A percentile compares a stretch with the other conserved stretches of the same genome.
phyloP scores from a whole-genome alignment of 2,797 vertebrate species.

The Eupleurogrammus muticus region DNA sequence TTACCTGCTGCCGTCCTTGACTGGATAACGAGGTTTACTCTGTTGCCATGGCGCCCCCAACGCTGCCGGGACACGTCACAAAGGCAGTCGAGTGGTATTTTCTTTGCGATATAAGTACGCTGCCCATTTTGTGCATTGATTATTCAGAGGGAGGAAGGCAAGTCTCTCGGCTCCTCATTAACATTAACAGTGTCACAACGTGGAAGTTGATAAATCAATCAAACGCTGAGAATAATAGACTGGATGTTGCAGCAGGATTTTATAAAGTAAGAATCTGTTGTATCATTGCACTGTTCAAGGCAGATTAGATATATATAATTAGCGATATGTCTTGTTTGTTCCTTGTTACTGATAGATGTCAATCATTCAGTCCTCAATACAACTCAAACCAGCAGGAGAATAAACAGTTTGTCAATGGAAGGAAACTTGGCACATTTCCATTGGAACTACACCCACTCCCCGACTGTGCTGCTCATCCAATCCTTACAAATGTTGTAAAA shows the following conservation, averaged over 20 bases:
- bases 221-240: not conserved
- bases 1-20: conserved; percentile 6
- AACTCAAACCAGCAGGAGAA: no score
- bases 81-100: conserved; percentile 1
- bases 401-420: no score
- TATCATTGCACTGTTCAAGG: not conserved
- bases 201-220: not conserved
- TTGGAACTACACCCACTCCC: no score
- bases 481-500: no score
- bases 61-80: conserved; percentile 9
- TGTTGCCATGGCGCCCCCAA: conserved; percentile 15
- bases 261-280: not conserved
- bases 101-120: conserved; percentile 7
- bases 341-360: no score
- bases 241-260: not conserved
- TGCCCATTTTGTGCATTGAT: conserved; percentile 50
- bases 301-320: not conserved
- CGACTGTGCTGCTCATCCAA: no score
- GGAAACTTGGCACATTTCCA: no score
- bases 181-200: not conserved
- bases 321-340: no score
- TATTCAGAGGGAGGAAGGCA: conserved; percentile 38
- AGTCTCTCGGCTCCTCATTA: conserved; percentile 42
- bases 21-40: conserved; percentile 23
- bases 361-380: no score